Conservation (phyloP, 2,888 invertebrate species). For the Netelia virgata region DNA sequence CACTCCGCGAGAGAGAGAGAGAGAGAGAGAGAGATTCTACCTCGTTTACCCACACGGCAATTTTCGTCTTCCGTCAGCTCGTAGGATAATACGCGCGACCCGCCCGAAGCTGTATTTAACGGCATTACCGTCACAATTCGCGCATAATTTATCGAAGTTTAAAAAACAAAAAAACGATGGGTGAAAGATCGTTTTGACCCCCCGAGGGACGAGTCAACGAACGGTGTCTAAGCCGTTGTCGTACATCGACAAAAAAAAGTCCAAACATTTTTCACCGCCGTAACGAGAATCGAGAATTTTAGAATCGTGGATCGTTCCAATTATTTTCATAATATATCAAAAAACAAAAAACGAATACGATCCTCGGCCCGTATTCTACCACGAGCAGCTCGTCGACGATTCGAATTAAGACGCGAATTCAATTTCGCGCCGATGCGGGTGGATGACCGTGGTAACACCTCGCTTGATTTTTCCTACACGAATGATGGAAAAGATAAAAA, state of each 20-base stretch:
- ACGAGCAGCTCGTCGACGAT: not conserved
- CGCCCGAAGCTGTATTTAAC: constrained; percentile 26
- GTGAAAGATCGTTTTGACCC: constrained; percentile 58
- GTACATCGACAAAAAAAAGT: no score
- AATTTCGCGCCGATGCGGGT: not conserved
- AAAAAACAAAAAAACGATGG: constrained; percentile 28
- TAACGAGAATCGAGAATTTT: no score
- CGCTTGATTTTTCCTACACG: not conserved
- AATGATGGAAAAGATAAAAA: not conserved
- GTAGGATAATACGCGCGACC: not conserved
- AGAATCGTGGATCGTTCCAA: no score
- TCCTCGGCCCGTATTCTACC: not conserved
- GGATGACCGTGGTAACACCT: constrained; percentile 4
- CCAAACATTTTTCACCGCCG: no score
- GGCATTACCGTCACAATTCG: constrained; percentile 45
- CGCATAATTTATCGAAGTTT: constrained; percentile 50
- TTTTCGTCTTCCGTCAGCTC: not conserved
- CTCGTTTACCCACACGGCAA: not conserved
- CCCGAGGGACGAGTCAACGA: not conserved
- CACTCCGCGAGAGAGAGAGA: not conserved
- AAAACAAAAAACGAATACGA: no score
- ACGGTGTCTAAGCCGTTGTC: no score
- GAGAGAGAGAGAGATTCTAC: not conserved
- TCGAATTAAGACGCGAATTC: not conserved
- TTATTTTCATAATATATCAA: no score